A percentile compares a stretch with the other conserved stretches of the same genome.
These are phyloP conservation scores for Hyaena hyaena DNA, from an alignment of 2,113 vertebrate genomes.

Conservation along the genomic window DNA sequence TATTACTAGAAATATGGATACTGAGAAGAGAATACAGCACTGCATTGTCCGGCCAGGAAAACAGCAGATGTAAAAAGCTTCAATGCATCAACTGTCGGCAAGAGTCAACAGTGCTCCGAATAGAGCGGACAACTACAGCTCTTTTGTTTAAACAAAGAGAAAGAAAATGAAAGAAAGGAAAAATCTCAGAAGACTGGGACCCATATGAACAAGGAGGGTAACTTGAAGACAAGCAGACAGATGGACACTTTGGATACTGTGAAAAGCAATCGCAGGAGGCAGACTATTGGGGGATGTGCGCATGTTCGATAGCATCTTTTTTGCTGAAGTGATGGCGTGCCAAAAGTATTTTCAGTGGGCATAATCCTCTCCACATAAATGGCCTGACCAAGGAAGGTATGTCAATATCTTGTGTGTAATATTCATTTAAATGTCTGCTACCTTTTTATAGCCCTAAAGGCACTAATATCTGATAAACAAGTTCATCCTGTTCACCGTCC, in stretches of 20 bases:
- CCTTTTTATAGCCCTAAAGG: slow-evolving; percentile 74
- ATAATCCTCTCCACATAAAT: slow-evolving; percentile 85
- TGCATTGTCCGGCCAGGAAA: slow-evolving; percentile 85
- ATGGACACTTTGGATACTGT: slow-evolving; percentile 86
- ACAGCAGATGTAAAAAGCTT: slow-evolving; percentile 83
- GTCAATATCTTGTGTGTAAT: slow-evolving; percentile 83
- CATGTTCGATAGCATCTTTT: slow-evolving; percentile 87
- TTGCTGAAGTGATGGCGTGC: slow-evolving; percentile 87
- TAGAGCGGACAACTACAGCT: slow-evolving; percentile 51
- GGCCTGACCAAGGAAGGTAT: slow-evolving; percentile 89
- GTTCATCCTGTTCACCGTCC: slow-evolving; percentile 71
- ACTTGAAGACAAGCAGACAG: slow-evolving; percentile 82
- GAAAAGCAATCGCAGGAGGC: slow-evolving; percentile 83
- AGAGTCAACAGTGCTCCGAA: slow-evolving; percentile 63
- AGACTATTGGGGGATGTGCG: slow-evolving; percentile 85
- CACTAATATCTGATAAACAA: slow-evolving; percentile 73
- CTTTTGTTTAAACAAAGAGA: slow-evolving; percentile 80
- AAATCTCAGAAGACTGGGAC: slow-evolving; percentile 73
- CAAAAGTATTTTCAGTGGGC: slow-evolving; percentile 87
- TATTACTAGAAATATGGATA: slow-evolving; percentile 87
- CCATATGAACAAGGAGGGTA: slow-evolving; percentile 79
- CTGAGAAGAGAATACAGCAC: slow-evolving; percentile 85
- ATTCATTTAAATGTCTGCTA: slow-evolving; percentile 79
- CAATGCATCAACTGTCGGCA: slow-evolving; percentile 67
- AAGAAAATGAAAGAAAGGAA: slow-evolving; percentile 69